Evolutionary conservation across 2,113 vertebrate species (phyloP).

Genomic region (Garra rufa): DNA sequence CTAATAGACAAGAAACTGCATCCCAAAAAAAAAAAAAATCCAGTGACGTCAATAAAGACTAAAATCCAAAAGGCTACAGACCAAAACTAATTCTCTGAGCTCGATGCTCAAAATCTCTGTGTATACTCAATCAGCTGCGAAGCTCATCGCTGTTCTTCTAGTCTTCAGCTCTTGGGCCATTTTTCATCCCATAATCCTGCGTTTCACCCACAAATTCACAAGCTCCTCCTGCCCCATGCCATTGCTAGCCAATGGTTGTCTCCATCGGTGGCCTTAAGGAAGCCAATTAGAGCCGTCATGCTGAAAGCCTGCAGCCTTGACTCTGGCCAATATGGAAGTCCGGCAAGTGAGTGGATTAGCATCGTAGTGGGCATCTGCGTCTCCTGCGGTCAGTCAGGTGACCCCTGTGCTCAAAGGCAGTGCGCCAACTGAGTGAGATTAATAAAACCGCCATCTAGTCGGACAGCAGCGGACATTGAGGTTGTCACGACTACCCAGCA

Average conservation of each 20-base stretch:
- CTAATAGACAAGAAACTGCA: not conserved
- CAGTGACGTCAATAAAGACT: slow-evolving; percentile 41
- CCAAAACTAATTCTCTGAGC: slow-evolving; percentile 15
- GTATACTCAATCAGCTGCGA: slow-evolving; percentile 71
- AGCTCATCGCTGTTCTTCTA: slow-evolving; percentile 53
- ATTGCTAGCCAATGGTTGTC: slow-evolving; percentile 65
- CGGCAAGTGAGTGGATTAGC: slow-evolving; percentile 30
- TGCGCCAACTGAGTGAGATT: slow-evolving; percentile 6
- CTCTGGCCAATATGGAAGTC: not conserved
- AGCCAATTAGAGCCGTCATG: slow-evolving; percentile 61
- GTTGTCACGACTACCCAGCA: slow-evolving; percentile 20
- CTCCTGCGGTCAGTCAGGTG: slow-evolving; percentile 22
- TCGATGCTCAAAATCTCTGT: slow-evolving; percentile 54
- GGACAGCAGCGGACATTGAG: not conserved
- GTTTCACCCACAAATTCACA: slow-evolving; percentile 48
- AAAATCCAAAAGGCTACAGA: slow-evolving; percentile 3
- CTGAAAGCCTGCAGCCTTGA: not conserved
- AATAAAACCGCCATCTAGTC: slow-evolving; percentile 1
- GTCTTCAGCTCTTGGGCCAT: slow-evolving; percentile 58
- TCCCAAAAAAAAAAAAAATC: not conserved
- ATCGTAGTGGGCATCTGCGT: not conserved
- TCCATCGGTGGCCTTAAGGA: slow-evolving; percentile 58
- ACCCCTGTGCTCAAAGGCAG: slow-evolving; percentile 5
- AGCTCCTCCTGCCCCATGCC: slow-evolving; percentile 11
- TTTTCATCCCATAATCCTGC: slow-evolving; percentile 71